Evolutionary conservation across 2,888 invertebrate species (phyloP), one percentile per base, ranked within the genome.

Genomic region (Strigamia transsilvanica): DNA sequence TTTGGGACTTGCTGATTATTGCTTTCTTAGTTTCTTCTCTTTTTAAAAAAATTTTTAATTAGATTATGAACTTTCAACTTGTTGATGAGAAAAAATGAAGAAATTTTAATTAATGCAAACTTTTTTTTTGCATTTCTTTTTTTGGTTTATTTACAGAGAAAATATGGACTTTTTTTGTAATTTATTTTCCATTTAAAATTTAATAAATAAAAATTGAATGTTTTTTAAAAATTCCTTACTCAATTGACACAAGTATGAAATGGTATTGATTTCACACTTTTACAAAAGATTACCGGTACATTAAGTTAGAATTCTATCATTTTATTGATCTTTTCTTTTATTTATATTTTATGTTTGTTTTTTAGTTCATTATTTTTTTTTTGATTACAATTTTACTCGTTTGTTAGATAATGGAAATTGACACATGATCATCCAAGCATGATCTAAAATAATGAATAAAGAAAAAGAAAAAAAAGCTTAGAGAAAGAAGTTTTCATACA

Each of bases 381-480:
- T 61, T 61, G n/a, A 18, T 66, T 66, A 23, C 21, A 66, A 73
- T 27, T 73, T 73, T 73, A 32, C 32, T 73, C 73, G 32, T 73
- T 32, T 73, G 73, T 73, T 32, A 73, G 73, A 73, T 73, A 73
- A 73, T 73, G 73, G 73, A 73, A 73, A 73, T 73, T 32, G 73
- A 73, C 73, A 73, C n/a, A 32, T 32, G 73, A 73, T 73, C 73
- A 73, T 73, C 73, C 73, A 73, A 15, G 27, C 73, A 73, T 73
- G 73, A 73, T 73, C 27, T 32, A 73, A 66, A 73, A 73, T 73
- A 73, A 73, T 73, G 73, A 73, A 27, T 73, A 56, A 5, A 56
- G 73, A 27, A 2, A 73, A 73, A 32, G 32, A 23, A 27, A 32
- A 10, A 38, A 73, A 10, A 38, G 38, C 38, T 6, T 9, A 15